Base-by-base conservation (phyloP, 2,113 vertebrate genomes). In the Greenwoodochromis staneri region DNA sequence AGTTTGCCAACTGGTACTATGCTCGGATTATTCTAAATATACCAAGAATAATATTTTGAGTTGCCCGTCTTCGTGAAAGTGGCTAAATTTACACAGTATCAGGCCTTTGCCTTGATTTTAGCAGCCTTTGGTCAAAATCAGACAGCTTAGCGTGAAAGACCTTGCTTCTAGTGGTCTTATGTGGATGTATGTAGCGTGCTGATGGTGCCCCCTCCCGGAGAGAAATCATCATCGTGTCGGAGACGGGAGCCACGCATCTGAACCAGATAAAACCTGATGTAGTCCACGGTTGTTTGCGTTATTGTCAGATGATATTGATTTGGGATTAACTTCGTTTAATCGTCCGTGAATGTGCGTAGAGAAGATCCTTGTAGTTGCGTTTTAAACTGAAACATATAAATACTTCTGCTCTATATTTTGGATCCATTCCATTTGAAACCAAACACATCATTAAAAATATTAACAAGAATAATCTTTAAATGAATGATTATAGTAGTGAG, bases 141-240 rank as follows among this genome's bases (percentile, higher is more conserved):
- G 3, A 2, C 5, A 51, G 9, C 24, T 66, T 73, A 14, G 40
- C 55, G 17, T 24, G 5, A 11, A 29, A 34, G 1, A 66, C 2
- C 16, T 80, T 27, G 40, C 40, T 7, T 4, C 17, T 16, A 31
- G 5, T 53, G 71, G 57, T 38, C 17, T 82, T 27, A 5, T 53
- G 24, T 5, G 7, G 8, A 10, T 11, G 40, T 13, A 8, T 36
- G 34, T 8, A 40, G 34, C 80, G 34, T 8, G 12, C 2, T 34
- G 73, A 83, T 38, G 81, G 90, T 88, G 91, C 94, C 93, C 89
- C 87, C 95, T 93, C 7, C 63, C 54, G 95, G 93, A 85, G 17
- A 45, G n/a, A 13, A 83, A 8, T 19, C 12, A 1, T 14, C 9
- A 29, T 61, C 6, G 8, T 61, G 24, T n/a, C 16, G 11, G 19